phyloP scores from a whole-genome alignment of 2,113 vertebrate species.

The Coregonus clupeaformis region DNA sequence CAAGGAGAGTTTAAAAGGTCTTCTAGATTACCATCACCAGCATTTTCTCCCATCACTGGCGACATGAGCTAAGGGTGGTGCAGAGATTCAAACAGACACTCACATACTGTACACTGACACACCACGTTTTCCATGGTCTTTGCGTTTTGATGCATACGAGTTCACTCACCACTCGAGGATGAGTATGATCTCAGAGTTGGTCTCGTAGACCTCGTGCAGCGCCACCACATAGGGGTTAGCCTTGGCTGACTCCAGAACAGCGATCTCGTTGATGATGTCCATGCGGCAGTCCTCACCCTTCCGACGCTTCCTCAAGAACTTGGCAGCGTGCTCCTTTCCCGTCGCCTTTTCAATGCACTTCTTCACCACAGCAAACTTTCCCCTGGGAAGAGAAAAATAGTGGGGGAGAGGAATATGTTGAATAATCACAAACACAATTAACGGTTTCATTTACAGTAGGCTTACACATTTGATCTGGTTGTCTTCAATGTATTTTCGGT shows the following conservation, averaged over 20 bases:
- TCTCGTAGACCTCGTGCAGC: conserved; percentile 93
- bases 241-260: conserved; percentile 87
- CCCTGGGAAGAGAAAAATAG: conserved; percentile 66
- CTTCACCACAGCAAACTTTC: conserved; percentile 96
- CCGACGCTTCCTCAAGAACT: conserved; percentile 92
- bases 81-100: background rate
- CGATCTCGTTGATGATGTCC: conserved; percentile 94
- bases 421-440: conserved; percentile 41
- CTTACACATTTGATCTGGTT: background rate
- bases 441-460: background rate
- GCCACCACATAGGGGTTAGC: conserved; percentile 86
- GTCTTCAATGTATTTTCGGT: background rate
- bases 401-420: conserved; percentile 20
- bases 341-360: conserved; percentile 91
- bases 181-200: conserved; percentile 86
- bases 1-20: conserved; percentile 27
- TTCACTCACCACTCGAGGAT: conserved; percentile 89
- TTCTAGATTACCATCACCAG: conserved; percentile 13
- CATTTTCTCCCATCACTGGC: background rate
- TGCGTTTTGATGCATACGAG: no score
- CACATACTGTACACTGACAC: conserved; percentile 4
- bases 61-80: background rate
- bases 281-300: conserved; percentile 90
- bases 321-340: conserved; percentile 89
- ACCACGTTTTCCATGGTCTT: background rate